Evolutionary conservation across 2,797 vertebrate genomes (phyloP).

Genomic region (Loriculus beryllinus): DNA sequence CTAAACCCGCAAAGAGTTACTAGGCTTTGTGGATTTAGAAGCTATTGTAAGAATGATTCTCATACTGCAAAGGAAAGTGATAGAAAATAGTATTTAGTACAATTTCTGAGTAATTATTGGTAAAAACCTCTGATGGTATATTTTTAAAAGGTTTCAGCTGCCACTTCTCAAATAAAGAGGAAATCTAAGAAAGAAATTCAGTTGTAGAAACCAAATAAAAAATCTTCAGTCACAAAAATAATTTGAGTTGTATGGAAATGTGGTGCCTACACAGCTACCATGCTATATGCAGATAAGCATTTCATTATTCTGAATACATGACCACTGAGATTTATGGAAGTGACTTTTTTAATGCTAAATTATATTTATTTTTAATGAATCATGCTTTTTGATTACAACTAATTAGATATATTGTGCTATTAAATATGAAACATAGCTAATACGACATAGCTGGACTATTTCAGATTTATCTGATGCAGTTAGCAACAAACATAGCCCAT

Average conservation of each 20-base stretch:
- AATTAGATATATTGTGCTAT: slow-evolving; percentile 58
- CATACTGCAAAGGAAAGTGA: neutral
- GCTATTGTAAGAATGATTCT: neutral
- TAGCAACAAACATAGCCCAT: neutral
- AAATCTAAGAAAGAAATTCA: neutral
- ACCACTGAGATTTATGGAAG: slow-evolving; percentile 57
- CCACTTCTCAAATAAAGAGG: neutral
- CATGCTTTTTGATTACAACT: slow-evolving; percentile 62
- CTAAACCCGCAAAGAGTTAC: neutral
- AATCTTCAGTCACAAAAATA: neutral
- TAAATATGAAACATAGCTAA: slow-evolving; percentile 67
- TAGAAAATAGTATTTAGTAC: neutral
- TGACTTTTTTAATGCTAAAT: slow-evolving; percentile 59
- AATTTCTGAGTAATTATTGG: neutral
- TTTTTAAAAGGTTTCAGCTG: neutral
- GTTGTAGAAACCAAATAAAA: neutral
- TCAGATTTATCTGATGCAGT: slow-evolving; percentile 42
- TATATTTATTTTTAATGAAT: slow-evolving; percentile 65
- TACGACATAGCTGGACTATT: slow-evolving; percentile 23
- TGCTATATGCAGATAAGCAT: slow-evolving; percentile 45
- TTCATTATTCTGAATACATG: slow-evolving; percentile 52
- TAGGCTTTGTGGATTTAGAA: neutral
- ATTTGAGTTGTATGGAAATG: neutral
- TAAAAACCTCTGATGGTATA: neutral
- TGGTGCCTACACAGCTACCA: slow-evolving; percentile 13